Base-by-base conservation (phyloP, 2,797 vertebrate species). In the Euphonia xanthogaster region DNA sequence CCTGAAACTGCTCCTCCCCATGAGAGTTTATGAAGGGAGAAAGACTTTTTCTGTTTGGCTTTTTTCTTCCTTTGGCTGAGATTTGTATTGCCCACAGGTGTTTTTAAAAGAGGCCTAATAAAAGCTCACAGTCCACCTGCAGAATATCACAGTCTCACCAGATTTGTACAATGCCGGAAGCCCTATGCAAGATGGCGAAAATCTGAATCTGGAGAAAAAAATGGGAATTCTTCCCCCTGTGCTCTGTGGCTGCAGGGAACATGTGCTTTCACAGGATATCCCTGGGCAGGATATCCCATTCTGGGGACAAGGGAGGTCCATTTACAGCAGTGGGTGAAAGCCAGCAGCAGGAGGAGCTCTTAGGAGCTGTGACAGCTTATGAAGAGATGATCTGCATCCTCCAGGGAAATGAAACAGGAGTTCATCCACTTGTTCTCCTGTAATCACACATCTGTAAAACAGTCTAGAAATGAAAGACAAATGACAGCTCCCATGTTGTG, bases 361-460 rank as follows among this genome's bases (percentile, higher is more conserved):
- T 40, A 76, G 47, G 65, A 85, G 24, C 31, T 1, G 1, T 61
- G 60, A 74, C 42, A 68, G 33, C 31, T 71, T 61, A 19, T 31
- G 14, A 47, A 83, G 91, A 67, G 35, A 58, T 4, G 11, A 85
- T 77, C 57, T 65, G 22, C 31, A 61, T n/a, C 57, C 61, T 91
- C 63, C 12, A 33, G 86, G 77, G 86, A 91, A 90, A 87, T 51
- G 81, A 80, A 92, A 54, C 37, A 61, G 48, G 48, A 85, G 74
- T 91, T 96, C 63, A 93, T 35, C 48, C 57, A 50, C 77, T 94
- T 88, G 83, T 82, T 82, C 71, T 91, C 30, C 77, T 83, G 42
- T 92, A 94, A 96, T 96, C 65, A 77, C 16, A 40, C 50, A 87
- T 66, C 67, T 94, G 45, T 85, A 74, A 89, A 54, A 18, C 10